phyloP scores from a whole-genome alignment of 2,797 vertebrate genomes.

The Alosa sapidissima region DNA sequence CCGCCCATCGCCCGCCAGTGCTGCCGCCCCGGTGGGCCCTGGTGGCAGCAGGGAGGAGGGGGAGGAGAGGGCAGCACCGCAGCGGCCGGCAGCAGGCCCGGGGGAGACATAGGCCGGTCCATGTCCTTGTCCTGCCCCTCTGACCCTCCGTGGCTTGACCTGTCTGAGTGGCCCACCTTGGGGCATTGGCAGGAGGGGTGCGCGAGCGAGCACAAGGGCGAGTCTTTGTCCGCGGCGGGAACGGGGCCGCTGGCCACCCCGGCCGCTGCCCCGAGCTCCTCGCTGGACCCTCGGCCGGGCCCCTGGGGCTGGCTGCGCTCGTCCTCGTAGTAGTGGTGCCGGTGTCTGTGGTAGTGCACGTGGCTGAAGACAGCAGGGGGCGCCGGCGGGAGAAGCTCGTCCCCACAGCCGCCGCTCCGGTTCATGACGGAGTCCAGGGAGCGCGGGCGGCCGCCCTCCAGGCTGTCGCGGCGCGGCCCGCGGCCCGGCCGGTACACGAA shows the following conservation, averaged over 20 bases:
- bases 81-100: not conserved
- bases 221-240: conserved; percentile 65
- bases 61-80: conserved; percentile 40
- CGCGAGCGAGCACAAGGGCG: conserved; percentile 61
- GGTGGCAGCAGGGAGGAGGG: conserved; percentile 70
- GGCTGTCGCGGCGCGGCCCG: conserved; percentile 63
- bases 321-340: conserved; percentile 90
- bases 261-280: conserved; percentile 59
- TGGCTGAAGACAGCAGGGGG: conserved; percentile 82
- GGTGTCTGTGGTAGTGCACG: conserved; percentile 90
- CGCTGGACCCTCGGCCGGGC: conserved; percentile 69
- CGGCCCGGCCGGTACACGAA: conserved; percentile 82
- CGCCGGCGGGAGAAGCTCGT: conserved; percentile 66
- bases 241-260: conserved; percentile 39
- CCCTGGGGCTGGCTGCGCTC: conserved; percentile 64
- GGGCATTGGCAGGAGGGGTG: conserved; percentile 69
- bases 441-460: conserved; percentile 70
- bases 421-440: conserved; percentile 86
- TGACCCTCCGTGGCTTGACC: conserved; percentile 54
- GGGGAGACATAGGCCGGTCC: conserved; percentile 49
- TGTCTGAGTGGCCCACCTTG: conserved; percentile 66
- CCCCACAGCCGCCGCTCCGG: conserved; percentile 45
- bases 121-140: conserved; percentile 65
- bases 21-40: conserved; percentile 60
- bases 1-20: conserved; percentile 66